phyloP scores from a whole-genome alignment of 2,888 invertebrate species.

The Drosophila buzzatii region DNA sequence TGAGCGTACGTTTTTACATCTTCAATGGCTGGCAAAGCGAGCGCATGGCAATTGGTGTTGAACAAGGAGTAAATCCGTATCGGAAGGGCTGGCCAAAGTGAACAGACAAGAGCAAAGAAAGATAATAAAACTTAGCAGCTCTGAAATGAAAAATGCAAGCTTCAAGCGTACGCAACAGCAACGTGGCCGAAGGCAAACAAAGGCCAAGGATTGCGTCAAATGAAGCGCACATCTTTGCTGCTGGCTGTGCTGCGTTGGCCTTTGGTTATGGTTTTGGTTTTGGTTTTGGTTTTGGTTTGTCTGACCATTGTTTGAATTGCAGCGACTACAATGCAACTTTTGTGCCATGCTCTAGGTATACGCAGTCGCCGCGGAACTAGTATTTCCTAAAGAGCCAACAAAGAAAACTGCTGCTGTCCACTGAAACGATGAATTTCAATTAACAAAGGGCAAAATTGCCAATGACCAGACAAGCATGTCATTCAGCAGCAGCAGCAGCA shows the following conservation, averaged over 20 bases:
- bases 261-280: conserved; percentile 29
- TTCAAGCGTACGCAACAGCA: conserved; percentile 40
- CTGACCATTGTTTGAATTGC: conserved; percentile 43
- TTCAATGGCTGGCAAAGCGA: conserved; percentile 37
- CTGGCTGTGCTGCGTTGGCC: conserved; percentile 1
- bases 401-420: conserved; percentile 53
- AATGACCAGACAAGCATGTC: conserved; percentile 8
- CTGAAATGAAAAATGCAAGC: conserved; percentile 56
- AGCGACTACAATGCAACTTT: conserved; percentile 45
- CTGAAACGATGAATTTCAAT: conserved; percentile 61
- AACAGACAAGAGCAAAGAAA: conserved; percentile 18
- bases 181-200: conserved; percentile 52
- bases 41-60: conserved; percentile 37
- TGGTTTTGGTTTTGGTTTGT: conserved; percentile 1
- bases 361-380: conserved; percentile 43
- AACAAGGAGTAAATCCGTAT: conserved; percentile 20
- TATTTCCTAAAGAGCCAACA: conserved; percentile 27
- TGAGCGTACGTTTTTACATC: conserved; percentile 58
- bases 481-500: conserved; percentile 17
- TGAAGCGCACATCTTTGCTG: conserved; percentile 58
- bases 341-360: conserved; percentile 34
- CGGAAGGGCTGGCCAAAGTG: conserved; percentile 19
- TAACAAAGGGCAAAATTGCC: conserved; percentile 46
- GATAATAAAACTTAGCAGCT: conserved; percentile 56
- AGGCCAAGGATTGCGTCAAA: conserved; percentile 66